phyloP scores from a whole-genome alignment of 2,888 invertebrate genomes.

The Calliphora vomitoria region DNA sequence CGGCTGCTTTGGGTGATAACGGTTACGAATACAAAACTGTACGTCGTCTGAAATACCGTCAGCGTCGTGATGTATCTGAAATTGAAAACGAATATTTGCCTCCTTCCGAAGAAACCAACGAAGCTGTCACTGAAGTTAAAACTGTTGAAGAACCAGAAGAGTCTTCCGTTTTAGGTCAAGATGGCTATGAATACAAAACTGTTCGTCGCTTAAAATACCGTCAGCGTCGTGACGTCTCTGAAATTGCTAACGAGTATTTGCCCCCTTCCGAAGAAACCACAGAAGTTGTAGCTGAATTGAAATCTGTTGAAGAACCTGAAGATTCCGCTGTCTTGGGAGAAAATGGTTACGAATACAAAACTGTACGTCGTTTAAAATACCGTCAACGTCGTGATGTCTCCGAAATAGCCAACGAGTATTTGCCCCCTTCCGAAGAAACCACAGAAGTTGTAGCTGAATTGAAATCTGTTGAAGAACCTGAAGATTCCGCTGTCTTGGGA shows the following conservation, averaged over 20 bases:
- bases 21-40: too few species aligned
- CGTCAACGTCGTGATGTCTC: constrained; percentile 69
- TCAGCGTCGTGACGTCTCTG: constrained; percentile 76
- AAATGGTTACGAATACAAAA: constrained; percentile 76
- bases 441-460: constrained; percentile 46
- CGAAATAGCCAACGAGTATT: constrained; percentile 72
- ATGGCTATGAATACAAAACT: constrained; percentile 71
- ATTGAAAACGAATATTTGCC: constrained; percentile 69
- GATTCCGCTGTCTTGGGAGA: constrained; percentile 63
- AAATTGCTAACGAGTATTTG: constrained; percentile 79
- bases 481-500: constrained; percentile 67
- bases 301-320: constrained; percentile 45
- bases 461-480: constrained; percentile 44
- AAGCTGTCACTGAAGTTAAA: constrained; percentile 39
- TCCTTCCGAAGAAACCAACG: constrained; percentile 42
- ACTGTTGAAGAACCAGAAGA: constrained; percentile 47
- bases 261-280: constrained; percentile 75
- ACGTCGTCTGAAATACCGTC: background rate
- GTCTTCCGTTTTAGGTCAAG: constrained; percentile 58
- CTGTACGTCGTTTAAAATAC: constrained; percentile 71
- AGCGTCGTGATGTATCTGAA: constrained; percentile 74
- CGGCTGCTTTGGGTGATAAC: too few species aligned
- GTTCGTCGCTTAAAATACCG: constrained; percentile 68
- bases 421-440: constrained; percentile 70
- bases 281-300: constrained; percentile 25